These are phyloP conservation scores for Heliconius eleuchia DNA, from an alignment of 1,140 invertebrate genomes.

Conservation along the genomic window DNA sequence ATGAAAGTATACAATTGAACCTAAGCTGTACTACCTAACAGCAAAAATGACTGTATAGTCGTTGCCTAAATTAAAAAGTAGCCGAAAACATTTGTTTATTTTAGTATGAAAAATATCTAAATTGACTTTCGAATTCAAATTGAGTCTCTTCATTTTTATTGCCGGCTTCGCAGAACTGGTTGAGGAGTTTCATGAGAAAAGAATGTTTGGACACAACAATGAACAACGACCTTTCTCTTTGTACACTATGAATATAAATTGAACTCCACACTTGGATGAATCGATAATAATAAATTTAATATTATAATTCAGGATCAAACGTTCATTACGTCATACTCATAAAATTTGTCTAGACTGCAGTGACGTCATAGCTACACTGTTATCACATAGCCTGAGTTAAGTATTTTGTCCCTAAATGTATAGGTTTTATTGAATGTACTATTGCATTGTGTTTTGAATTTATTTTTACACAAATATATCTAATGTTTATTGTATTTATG, in stretches of 20 bases:
- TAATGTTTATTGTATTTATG: neutral
- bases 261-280: conserved; percentile 17
- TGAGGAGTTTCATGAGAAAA: conserved; percentile 12
- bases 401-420: neutral
- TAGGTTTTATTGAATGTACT: neutral
- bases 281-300: conserved; percentile 14
- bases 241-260: conserved; percentile 21
- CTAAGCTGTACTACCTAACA: neutral
- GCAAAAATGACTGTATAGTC: neutral
- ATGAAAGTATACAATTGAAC: neutral
- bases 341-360: conserved; percentile 62
- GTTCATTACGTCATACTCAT: conserved; percentile 58
- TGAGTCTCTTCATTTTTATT: conserved; percentile 18
- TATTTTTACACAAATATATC: neutral
- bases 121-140: conserved; percentile 17
- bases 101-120: conserved; percentile 7
- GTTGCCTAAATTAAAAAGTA: neutral
- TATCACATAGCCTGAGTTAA: neutral
- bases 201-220: neutral
- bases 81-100: conserved; percentile 6
- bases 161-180: neutral
- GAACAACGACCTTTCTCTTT: conserved; percentile 17
- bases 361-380: conserved; percentile 51
- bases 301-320: neutral
- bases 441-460: neutral